Base-by-base conservation (phyloP, 2,797 vertebrate genomes). In the Petrocephalus schoutedeni region DNA sequence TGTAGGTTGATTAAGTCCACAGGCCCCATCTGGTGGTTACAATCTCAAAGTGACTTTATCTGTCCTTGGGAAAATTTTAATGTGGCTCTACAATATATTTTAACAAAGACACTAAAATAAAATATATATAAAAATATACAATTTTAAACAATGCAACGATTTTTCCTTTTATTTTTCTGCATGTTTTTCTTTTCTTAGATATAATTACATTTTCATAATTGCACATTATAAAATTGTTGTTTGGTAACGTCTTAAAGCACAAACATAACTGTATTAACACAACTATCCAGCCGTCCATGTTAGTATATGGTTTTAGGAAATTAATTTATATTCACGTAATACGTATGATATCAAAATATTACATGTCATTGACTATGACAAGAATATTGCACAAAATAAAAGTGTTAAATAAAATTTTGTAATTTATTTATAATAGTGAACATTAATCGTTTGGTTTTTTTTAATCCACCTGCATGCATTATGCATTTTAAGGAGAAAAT, bases 11-110 rank as follows among this genome's bases (percentile, higher is more conserved):
- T 41, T 84, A 88, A 88, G 87, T 59, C 59, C 49, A 49, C 21
- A 88, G 58, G 74, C 85, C 84, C 87, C 89, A 88, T 84, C 89
- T 89, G 84, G 87, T 71, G 89, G 89, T 74, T 71, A 86, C n/a
- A 71, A 56, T 80, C 61, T 88, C 77, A 59, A 64, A 86, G 32
- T 58, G 84, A 86, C 53, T 32, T 86, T 41, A 41, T 28, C 84
- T 41, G 23, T 56, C 23, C n/a, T 57, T 53, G 49, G 21, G 4
- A 54, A 56, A 56, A 23, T 56, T 84, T 80, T 32, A 80, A 12
- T 2, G 1, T 64, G 36, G 23, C 28, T 58, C 16, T 56, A 1
- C n/a, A 87, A 64, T 45, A 14, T 19, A n/a, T 32, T 16, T 49
- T 57, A 59, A 19, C 21, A 28, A 32, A 32, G 14, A 16, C 19